phyloP scores from a whole-genome alignment of 2,888 invertebrate genomes.

The Lasioglossum marginatum region DNA sequence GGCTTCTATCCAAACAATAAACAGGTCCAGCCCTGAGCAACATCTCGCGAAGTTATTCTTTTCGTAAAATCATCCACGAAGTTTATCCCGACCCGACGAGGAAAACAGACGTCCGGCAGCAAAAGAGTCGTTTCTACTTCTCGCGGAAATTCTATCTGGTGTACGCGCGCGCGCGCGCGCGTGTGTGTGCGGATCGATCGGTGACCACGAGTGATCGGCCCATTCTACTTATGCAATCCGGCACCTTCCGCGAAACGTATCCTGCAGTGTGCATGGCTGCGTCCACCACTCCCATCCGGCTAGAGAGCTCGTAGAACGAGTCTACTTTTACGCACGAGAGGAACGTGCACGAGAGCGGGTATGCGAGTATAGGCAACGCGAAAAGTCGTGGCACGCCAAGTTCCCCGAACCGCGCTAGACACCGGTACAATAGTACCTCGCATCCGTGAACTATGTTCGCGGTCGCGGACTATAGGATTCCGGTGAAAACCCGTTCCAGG shows the following conservation, averaged over 20 bases:
- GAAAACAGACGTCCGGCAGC: not conserved
- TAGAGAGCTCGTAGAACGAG: not conserved
- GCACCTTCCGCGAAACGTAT: not conserved
- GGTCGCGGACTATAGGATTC: not conserved
- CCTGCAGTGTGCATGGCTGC: not conserved
- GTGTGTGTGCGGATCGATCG: not conserved
- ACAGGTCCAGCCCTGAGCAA: not conserved
- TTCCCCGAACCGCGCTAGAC: constrained; percentile 32
- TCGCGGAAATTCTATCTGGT: not conserved
- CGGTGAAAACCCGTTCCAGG: constrained; percentile 40
- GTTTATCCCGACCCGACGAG: not conserved
- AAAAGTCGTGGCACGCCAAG: not conserved
- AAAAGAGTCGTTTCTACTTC: not conserved
- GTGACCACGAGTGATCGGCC: not conserved
- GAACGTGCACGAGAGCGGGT: not conserved
- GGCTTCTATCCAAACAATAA: not conserved
- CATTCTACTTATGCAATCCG: constrained; percentile 7
- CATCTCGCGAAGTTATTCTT: not conserved
- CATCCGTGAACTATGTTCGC: not conserved
- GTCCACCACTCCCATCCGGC: not conserved
- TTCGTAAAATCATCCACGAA: not conserved
- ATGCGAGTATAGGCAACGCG: not conserved
- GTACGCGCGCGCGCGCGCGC: not conserved
- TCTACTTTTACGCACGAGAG: not conserved
- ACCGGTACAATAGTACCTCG: not conserved